These are phyloP conservation scores for Hypocryptadius cinnamomeus DNA, from an alignment of 2,113 vertebrate genomes.

Conservation along the genomic window DNA sequence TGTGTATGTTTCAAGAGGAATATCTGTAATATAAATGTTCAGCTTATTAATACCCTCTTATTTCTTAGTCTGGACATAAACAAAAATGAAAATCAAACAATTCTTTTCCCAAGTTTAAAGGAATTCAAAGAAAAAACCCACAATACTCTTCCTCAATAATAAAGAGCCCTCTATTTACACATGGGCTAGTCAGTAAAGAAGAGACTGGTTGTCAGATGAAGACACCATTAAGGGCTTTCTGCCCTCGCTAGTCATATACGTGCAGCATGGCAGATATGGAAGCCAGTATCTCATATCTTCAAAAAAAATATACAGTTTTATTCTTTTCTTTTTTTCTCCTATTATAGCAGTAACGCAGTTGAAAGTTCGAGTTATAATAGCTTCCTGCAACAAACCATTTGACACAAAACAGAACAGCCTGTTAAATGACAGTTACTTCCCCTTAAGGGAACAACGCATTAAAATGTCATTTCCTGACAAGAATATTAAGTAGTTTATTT, in stretches of 20 bases:
- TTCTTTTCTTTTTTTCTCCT: neutral
- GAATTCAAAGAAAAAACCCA: constrained; percentile 33
- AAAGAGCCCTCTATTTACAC: constrained; percentile 64
- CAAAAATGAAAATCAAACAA: constrained; percentile 58
- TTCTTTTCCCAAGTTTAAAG: constrained; percentile 49
- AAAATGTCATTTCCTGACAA: constrained; percentile 64
- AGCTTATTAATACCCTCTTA: constrained; percentile 70
- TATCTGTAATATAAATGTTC: constrained; percentile 69
- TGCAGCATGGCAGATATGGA: constrained; percentile 63
- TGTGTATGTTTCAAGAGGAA: constrained; percentile 71
- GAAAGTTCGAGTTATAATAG: constrained; percentile 72
- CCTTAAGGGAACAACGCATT: constrained; percentile 67
- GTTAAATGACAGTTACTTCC: constrained; percentile 63
- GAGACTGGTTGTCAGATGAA: constrained; percentile 20
- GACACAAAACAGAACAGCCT: constrained; percentile 66
- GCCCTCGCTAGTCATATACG: constrained; percentile 28
- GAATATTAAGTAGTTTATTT: constrained; percentile 67
- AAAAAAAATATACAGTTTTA: constrained; percentile 18
- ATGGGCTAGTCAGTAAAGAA: constrained; percentile 58
- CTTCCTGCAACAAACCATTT: constrained; percentile 74
- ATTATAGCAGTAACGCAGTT: constrained; percentile 72
- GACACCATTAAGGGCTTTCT: neutral
- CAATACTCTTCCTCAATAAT: constrained; percentile 40
- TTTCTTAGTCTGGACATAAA: constrained; percentile 60
- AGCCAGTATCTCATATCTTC: constrained; percentile 55